Evolutionary conservation across 2,113 vertebrate species (phyloP).

Genomic region (Irena cyanogastra): DNA sequence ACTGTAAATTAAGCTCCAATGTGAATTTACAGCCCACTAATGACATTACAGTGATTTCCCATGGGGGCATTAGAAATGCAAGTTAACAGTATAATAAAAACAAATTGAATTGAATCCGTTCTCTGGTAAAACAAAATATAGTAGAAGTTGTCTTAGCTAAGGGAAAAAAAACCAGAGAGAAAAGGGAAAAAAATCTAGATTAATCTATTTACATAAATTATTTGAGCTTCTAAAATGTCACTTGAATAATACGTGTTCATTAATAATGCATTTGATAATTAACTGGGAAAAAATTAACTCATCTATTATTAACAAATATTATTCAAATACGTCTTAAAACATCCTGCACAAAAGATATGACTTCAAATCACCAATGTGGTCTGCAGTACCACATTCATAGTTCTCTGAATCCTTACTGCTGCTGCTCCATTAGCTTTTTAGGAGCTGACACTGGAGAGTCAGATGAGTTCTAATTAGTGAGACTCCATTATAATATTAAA

Average conservation of each 20-base stretch:
- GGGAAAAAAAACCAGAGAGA: not conserved
- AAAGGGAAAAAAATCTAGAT: not conserved
- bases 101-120: not conserved
- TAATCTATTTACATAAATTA: not conserved
- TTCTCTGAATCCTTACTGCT: not conserved
- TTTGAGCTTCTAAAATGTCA: not conserved
- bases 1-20: not conserved
- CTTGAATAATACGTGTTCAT: not conserved
- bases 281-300: not conserved
- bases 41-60: not conserved
- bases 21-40: not conserved
- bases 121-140: not conserved
- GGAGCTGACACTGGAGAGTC: not conserved
- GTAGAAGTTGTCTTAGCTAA: not conserved
- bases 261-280: constrained; percentile 36
- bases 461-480: not conserved
- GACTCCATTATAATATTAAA: not conserved
- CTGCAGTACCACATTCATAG: not conserved
- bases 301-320: constrained; percentile 49
- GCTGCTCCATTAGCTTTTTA: not conserved
- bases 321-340: constrained; percentile 16
- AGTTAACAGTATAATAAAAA: not conserved
- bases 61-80: not conserved
- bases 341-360: not conserved
- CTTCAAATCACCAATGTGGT: not conserved